Evolutionary conservation across 2,797 vertebrate species (phyloP).

Genomic region (Poeciliopsis gracilis): DNA sequence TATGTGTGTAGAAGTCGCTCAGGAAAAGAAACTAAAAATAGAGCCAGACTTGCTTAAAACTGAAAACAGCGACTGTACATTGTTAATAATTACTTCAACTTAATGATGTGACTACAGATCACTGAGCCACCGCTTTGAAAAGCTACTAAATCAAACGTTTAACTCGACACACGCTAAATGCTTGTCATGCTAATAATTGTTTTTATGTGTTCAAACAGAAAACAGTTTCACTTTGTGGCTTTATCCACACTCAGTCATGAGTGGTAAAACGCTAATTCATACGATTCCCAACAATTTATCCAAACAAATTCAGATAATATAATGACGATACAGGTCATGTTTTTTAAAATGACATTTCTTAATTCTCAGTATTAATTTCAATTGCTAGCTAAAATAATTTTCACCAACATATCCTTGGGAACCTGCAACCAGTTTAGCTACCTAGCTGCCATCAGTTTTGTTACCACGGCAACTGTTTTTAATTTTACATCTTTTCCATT

Average conservation of each 20-base stretch:
- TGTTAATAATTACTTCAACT: neutral
- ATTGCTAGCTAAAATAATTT: no score
- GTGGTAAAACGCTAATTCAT: neutral
- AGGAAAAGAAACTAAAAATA: neutral
- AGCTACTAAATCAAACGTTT: neutral
- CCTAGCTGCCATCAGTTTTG: no score
- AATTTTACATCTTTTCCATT: no score
- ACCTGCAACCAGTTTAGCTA: no score
- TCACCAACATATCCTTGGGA: no score
- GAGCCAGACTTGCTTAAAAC: neutral
- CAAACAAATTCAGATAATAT: neutral
- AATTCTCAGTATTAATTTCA: no score
- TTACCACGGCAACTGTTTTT: no score
- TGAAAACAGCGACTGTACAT: neutral
- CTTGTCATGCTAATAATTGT: neutral
- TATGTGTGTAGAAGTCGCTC: neutral
- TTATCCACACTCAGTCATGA: neutral
- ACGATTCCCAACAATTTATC: neutral
- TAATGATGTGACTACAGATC: neutral
- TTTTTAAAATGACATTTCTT: no score
- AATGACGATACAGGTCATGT: no score
- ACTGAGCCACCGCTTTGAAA: neutral
- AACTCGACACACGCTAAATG: no score
- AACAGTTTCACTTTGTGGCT: neutral
- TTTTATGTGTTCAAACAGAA: neutral